These are phyloP conservation scores for Actinostola sp. DNA, from an alignment of 92 coral and sea anemone species.

Conservation along the genomic window DNA sequence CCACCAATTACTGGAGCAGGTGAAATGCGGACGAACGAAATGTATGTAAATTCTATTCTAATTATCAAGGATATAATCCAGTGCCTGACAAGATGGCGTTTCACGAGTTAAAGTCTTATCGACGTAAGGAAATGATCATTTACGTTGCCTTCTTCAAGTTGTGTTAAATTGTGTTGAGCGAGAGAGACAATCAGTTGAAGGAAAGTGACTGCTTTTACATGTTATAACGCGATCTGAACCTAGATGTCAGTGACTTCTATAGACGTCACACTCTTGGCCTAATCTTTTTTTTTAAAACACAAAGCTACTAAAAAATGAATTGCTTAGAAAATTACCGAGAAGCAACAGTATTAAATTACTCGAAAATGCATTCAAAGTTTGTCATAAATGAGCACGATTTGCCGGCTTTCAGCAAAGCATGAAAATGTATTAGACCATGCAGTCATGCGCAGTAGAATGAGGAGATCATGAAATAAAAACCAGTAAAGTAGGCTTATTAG, in stretches of 20 bases:
- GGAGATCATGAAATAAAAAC: constrained; percentile 8
- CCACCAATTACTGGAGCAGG: constrained; percentile 16
- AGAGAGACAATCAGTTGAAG: too few species aligned
- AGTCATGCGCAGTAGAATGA: constrained; percentile 11
- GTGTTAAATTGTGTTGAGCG: too few species aligned
- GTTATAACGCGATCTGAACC: too few species aligned
- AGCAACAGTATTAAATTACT: constrained; percentile 16
- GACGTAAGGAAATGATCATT: not conserved
- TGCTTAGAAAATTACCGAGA: not conserved
- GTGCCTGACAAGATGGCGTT: constrained; percentile 1
- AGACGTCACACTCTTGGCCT: not conserved
- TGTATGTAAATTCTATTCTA: constrained; percentile 55
- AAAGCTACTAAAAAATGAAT: not conserved
- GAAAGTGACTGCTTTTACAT: too few species aligned
- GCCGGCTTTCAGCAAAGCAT: not conserved
- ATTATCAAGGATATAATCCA: constrained; percentile 21
- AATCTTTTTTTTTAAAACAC: not conserved
- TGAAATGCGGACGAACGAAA: constrained; percentile 32
- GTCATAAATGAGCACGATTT: not conserved
- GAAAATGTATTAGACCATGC: not conserved
- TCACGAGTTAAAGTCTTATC: constrained; percentile 15
- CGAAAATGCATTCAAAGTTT: constrained; percentile 8
- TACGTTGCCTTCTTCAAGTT: not conserved
- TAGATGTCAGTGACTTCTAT: too few species aligned
- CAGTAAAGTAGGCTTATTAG: constrained; percentile 9